These are phyloP conservation scores for Bombus confusus DNA, from an alignment of 1,140 invertebrate genomes.

Conservation along the genomic window DNA sequence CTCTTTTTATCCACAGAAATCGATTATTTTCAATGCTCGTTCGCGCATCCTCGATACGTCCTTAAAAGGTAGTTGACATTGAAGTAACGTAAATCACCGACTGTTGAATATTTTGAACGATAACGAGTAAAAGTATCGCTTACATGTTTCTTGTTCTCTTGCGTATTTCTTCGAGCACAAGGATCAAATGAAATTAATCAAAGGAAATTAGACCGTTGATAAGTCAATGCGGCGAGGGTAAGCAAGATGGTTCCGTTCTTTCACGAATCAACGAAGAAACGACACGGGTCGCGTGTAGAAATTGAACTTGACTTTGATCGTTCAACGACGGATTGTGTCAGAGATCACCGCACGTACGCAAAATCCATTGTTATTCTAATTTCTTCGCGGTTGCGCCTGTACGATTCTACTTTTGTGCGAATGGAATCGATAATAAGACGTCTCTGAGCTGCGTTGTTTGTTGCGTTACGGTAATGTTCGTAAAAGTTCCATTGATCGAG, in stretches of 20 bases:
- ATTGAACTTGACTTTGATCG: conserved; percentile 60
- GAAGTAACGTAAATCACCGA: fast-evolving
- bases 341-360: neutral
- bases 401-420: conserved; percentile 3
- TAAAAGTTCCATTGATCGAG: neutral
- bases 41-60: fast-evolving
- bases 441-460: neutral
- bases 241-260: neutral
- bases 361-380: conserved; percentile 54
- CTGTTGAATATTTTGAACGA: neutral
- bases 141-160: neutral
- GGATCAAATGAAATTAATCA: neutral
- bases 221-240: neutral
- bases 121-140: neutral
- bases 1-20: neutral
- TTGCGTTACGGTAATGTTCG: neutral
- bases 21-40: neutral
- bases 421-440: conserved; percentile 27
- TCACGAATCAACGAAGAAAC: neutral
- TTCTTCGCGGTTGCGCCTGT: neutral
- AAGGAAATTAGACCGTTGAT: no score
- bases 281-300: conserved; percentile 12
- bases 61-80: neutral
- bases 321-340: neutral
- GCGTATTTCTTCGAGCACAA: neutral